Evolutionary conservation across 2,888 invertebrate genomes (phyloP).

Genomic region (Tiliacea aurago): DNA sequence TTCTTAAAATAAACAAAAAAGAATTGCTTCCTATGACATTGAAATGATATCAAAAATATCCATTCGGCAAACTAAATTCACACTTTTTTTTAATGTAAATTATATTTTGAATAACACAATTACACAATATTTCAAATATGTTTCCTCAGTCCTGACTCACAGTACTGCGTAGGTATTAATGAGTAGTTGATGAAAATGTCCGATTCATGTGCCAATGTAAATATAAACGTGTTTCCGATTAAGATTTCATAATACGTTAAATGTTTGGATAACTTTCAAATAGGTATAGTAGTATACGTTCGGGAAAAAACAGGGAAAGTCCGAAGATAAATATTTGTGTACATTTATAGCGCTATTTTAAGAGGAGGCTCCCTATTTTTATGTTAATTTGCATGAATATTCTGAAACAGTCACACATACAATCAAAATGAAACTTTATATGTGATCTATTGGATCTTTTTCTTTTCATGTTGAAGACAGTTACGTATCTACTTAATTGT

Average conservation of each 20-base stretch:
- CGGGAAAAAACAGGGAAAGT: background rate
- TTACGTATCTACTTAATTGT: too few relatives aligned
- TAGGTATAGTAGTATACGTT: background rate
- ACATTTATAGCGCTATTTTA: too few relatives aligned
- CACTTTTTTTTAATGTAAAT: background rate
- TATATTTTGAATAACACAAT: background rate
- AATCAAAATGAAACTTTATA: too few relatives aligned
- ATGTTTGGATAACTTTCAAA: background rate
- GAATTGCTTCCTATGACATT: background rate
- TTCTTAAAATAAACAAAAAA: background rate
- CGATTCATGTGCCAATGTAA: background rate
- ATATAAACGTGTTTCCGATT: constrained; percentile 10
- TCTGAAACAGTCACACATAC: too few relatives aligned
- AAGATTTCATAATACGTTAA: background rate
- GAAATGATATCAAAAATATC: background rate
- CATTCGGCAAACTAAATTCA: background rate
- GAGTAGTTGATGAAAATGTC: constrained; percentile 27
- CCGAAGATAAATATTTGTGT: background rate
- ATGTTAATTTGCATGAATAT: too few relatives aligned
- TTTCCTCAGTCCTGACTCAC: constrained; percentile 4
- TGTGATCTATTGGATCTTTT: too few relatives aligned
- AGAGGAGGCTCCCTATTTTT: too few relatives aligned
- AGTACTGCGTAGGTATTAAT: background rate
- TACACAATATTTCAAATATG: constrained; percentile 9
- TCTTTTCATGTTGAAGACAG: too few relatives aligned